These are phyloP conservation scores for Drosophila paracracens DNA, from an alignment of 2,888 invertebrate species.

Conservation along the genomic window DNA sequence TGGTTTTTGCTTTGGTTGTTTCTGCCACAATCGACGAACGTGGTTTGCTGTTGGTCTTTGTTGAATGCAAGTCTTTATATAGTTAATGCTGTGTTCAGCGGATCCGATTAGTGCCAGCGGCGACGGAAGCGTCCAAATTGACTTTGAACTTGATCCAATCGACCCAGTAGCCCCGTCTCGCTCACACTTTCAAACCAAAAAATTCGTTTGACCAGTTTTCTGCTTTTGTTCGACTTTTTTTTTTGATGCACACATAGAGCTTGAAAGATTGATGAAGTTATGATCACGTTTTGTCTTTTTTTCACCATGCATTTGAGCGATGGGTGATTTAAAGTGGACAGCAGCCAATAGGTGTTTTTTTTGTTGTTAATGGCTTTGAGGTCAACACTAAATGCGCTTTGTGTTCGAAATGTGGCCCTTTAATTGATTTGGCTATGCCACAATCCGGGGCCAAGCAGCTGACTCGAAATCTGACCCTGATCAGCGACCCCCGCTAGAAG, in stretches of 20 bases:
- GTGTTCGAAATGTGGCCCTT: slow-evolving; percentile 55
- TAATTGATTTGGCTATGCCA: slow-evolving; percentile 70
- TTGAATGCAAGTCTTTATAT: slow-evolving; percentile 53
- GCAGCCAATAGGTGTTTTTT: slow-evolving; percentile 24
- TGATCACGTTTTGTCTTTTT: slow-evolving; percentile 66
- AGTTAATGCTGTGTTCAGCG: slow-evolving; percentile 22
- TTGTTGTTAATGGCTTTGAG: slow-evolving; percentile 28
- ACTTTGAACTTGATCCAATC: slow-evolving; percentile 73
- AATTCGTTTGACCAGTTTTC: slow-evolving; percentile 53
- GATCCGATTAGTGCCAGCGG: slow-evolving; percentile 44
- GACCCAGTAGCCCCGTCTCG: background rate
- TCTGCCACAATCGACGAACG: slow-evolving; percentile 44
- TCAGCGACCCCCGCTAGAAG: slow-evolving; percentile 52
- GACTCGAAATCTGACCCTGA: slow-evolving; percentile 43
- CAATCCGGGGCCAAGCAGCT: slow-evolving; percentile 28
- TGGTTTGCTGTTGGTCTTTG: slow-evolving; percentile 46
- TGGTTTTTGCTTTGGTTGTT: slow-evolving; percentile 43
- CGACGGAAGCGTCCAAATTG: slow-evolving; percentile 64
- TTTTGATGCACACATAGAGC: slow-evolving; percentile 54
- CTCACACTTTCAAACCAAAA: slow-evolving; percentile 3
- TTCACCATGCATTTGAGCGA: slow-evolving; percentile 46
- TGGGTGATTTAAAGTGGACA: slow-evolving; percentile 49
- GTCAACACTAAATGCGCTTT: slow-evolving; percentile 55
- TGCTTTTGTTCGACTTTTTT: background rate
- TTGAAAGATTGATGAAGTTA: slow-evolving; percentile 57